Evolutionary conservation across 2,113 vertebrate genomes (phyloP).

Genomic region (Actinemys pallida): DNA sequence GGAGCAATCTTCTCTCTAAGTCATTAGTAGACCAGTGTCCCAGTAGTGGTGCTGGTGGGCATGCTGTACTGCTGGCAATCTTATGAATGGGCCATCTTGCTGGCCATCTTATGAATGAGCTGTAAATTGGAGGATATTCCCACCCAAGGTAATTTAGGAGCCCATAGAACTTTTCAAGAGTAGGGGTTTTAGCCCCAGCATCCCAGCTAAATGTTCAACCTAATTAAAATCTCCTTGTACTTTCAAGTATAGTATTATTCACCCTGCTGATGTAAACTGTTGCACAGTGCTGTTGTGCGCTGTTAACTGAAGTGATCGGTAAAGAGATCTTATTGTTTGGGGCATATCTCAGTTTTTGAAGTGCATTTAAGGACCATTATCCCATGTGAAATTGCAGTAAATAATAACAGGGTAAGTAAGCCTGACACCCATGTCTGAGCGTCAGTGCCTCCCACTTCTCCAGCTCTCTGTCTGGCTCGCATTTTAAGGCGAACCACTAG

Average conservation of each 20-base stretch:
- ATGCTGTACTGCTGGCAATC: background rate
- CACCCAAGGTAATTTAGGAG: background rate
- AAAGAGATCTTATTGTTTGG: background rate
- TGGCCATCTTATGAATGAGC: background rate
- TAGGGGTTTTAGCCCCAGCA: background rate
- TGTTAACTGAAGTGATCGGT: background rate
- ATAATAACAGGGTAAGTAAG: background rate
- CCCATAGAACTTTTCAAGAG: background rate
- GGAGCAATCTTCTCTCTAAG: background rate
- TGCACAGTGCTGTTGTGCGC: background rate
- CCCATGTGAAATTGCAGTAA: conserved; percentile 11
- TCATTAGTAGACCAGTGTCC: background rate
- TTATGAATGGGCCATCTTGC: too few relatives aligned
- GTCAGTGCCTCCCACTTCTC: background rate
- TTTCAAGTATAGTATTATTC: background rate
- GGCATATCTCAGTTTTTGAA: conserved; percentile 1
- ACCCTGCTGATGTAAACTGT: background rate
- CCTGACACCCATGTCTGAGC: background rate
- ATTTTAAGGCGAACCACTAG: background rate
- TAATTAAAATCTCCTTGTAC: background rate
- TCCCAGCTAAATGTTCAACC: background rate
- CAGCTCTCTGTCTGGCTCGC: background rate
- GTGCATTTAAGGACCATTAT: conserved; percentile 9
- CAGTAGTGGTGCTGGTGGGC: background rate
- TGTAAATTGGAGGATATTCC: background rate